Base-by-base conservation (phyloP, 2,113 vertebrate genomes). In the Leptodactylus fuscus region DNA sequence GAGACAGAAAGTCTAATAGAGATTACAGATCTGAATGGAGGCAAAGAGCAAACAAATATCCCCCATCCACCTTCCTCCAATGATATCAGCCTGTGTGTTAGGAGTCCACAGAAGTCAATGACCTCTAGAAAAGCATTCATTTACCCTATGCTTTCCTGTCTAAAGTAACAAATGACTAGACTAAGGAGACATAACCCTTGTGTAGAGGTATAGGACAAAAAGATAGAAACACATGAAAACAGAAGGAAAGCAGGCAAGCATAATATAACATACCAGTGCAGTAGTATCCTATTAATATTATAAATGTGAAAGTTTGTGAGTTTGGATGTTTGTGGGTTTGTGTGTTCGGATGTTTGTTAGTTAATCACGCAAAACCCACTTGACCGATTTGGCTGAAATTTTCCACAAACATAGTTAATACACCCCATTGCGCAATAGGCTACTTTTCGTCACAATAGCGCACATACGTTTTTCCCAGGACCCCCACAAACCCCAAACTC, bases 1-100 rank as follows among this genome's bases (percentile, higher is more conserved):
- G 65, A 36, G 65, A 36, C 65, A 38, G 65, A 8, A 1, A 69
- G 65, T 38, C 65, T 38, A 69, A 69, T 22, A 69, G 65, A 69
- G 65, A 69, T 38, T 69, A 38, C 18, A 18, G 65, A 69, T 69
- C 65, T 69, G 65, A 69, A 22, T 69, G 18, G 18, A 38, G 65
- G 65, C 36, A 38, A 8, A 10, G 34, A 69, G 65, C 32, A 69
- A 69, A 38, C 65, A 69, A 69, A 69, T 69, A 22, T 10, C 65
- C 7, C 5, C 34, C 22, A 38, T 69, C 18, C 16, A 69, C 32
- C 18, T 20, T 69, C 60, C 65, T 69, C 65, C 32, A 69, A 20
- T 69, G 65, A 69, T 34, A 38, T 69, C 32, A 38, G 65, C 9
- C 34, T 69, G 34, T 22, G 32, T 38, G 32, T 5, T 69, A 20